Base-by-base conservation (phyloP, 2,797 vertebrate genomes). In the Esox lucius region DNA sequence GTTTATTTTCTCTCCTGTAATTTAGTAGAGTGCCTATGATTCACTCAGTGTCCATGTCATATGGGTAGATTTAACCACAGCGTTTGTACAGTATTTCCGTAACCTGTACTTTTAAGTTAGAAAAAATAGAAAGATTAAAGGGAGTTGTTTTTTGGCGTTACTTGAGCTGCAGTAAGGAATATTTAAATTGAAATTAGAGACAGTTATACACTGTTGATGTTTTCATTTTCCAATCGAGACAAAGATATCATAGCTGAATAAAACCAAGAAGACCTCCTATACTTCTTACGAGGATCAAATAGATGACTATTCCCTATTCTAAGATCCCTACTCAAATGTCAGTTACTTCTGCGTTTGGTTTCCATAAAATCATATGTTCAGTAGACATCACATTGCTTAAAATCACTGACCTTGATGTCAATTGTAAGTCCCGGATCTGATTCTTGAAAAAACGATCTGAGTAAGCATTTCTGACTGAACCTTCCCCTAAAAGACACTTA, bases 401-500 rank as follows among this genome's bases (percentile, higher is more conserved):
- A n/a, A 53, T 24, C n/a, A 59, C 2, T 22, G 0, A 59, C 22
- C n/a, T 53, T n/a, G 51, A 22, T 24, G 53, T 56, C 6, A n/a
- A n/a, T 15, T 56, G 6, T 19, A n/a, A 56, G 19, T n/a, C 51
- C 51, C 15, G 51, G 51, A 53, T 53, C 17, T 53, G 16, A 53
- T 17, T n/a, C 19, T 53, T 53, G 17, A 53, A 53, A 9, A 56
- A 6, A 6, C 19, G 7, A 56, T 56, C 19, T 8, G 9, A 3
- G 22, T 22, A 22, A 59, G n/a, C 22, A 4, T 22, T 59, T 22
- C 22, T 59, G 56, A 59, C 22, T 11, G 9, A 22, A 24, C 1
- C 9, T 61, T 59, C 64, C 26, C 5, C 22, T 28, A 13, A 28
- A 12, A 49, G 15, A 75, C 71, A 84, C 94, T 94, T 87, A 95